phyloP scores from a whole-genome alignment of 1,140 invertebrate genomes.

The Adoxophyes honmai region DNA sequence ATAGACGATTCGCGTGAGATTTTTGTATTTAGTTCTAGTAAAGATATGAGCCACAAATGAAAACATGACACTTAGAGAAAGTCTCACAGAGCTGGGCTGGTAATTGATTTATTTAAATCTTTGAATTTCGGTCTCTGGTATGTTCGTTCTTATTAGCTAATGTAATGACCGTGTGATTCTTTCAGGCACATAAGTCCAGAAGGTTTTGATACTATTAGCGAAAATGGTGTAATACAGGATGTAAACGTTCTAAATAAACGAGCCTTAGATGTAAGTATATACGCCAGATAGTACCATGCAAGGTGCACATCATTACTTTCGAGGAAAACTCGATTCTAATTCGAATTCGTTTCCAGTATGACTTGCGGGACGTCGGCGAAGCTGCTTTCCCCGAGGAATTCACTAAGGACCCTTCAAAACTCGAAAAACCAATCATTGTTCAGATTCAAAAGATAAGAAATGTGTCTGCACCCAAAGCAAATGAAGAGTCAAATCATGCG shows the following conservation, averaged over 20 bases:
- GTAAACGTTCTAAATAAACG: slow-evolving; percentile 80
- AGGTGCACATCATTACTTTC: not conserved
- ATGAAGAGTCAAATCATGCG: slow-evolving; percentile 89
- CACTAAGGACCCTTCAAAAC: slow-evolving; percentile 78
- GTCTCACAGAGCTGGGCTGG: slow-evolving; percentile 79
- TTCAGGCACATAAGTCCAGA: slow-evolving; percentile 83
- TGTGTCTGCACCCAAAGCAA: slow-evolving; percentile 92
- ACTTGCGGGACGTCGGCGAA: slow-evolving; percentile 87
- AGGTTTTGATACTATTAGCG: slow-evolving; percentile 81
- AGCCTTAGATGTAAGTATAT: slow-evolving; percentile 85
- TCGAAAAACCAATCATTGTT: slow-evolving; percentile 85
- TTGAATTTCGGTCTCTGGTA: not conserved
- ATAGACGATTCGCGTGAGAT: slow-evolving; percentile 21
- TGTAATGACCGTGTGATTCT: slow-evolving; percentile 47
- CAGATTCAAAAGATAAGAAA: slow-evolving; percentile 94
- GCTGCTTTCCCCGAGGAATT: slow-evolving; percentile 78
- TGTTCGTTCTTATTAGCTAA: slow-evolving; percentile 29
- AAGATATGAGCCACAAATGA: slow-evolving; percentile 50
- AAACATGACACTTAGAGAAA: slow-evolving; percentile 70
- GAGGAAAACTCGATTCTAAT: not conserved
- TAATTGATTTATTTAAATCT: slow-evolving; percentile 48
- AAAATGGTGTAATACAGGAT: slow-evolving; percentile 81
- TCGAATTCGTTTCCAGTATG: slow-evolving; percentile 78
- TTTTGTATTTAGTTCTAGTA: slow-evolving; percentile 21
- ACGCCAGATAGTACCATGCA: slow-evolving; percentile 2